phyloP scores from a whole-genome alignment of 2,113 vertebrate genomes.

The Calonectris borealis region DNA sequence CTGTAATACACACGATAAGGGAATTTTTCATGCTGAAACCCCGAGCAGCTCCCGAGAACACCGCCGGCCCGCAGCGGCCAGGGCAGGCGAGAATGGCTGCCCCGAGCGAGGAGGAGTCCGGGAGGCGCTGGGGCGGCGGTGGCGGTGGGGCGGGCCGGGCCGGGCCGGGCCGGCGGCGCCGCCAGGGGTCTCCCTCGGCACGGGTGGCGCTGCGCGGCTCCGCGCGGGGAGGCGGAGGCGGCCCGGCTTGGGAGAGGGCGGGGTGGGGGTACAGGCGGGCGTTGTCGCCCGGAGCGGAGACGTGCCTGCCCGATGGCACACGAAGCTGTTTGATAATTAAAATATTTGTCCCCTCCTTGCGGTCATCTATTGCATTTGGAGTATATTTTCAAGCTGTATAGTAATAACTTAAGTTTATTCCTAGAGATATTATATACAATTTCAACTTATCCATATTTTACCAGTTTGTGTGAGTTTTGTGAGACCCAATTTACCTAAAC shows the following conservation, averaged over 20 bases:
- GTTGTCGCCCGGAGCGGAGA: background rate
- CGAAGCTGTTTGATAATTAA: background rate
- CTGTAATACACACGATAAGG: background rate
- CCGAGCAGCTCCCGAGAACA: background rate
- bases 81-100: too few relatives aligned
- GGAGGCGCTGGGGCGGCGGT: too few relatives aligned
- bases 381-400: background rate
- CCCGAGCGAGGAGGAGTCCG: too few relatives aligned
- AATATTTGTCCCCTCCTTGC: background rate
- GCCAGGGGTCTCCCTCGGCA: too few relatives aligned
- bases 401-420: background rate
- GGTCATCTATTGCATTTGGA: background rate
- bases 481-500: background rate
- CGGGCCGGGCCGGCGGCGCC: background rate
- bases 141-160: too few relatives aligned
- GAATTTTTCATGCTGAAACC: background rate
- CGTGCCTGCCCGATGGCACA: background rate
- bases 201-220: too few relatives aligned
- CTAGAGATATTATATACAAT: background rate
- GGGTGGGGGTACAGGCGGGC: too few relatives aligned
- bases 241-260: too few relatives aligned
- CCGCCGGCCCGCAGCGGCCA: background rate
- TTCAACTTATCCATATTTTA: background rate
- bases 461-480: background rate
- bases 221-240: too few relatives aligned